Evolutionary conservation across 1,140 invertebrate genomes (phyloP).

Genomic region (Acyrthosiphon pisum): DNA sequence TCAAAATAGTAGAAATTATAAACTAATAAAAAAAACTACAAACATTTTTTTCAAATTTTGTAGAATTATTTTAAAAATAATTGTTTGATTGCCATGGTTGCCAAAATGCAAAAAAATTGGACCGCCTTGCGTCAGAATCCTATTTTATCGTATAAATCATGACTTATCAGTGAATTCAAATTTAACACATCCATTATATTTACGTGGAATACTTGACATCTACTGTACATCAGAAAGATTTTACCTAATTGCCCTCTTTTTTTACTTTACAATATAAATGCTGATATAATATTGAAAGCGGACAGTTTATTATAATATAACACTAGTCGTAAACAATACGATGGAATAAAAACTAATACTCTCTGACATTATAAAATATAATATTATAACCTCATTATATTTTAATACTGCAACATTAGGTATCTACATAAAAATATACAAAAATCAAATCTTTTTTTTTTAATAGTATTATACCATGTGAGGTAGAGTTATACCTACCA

Average conservation of each 20-base stretch:
- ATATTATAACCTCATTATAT: too few species aligned
- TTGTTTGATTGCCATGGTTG: not conserved
- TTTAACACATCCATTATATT: not conserved
- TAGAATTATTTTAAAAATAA: not conserved
- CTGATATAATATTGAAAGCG: too few species aligned
- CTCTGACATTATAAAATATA: not conserved
- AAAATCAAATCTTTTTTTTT: too few species aligned
- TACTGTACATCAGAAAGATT: not conserved
- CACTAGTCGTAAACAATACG: not conserved
- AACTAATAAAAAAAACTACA: not conserved
- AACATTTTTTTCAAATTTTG: not conserved
- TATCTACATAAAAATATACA: too few species aligned
- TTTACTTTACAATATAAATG: not conserved
- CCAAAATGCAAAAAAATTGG: not conserved
- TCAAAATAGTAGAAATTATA: too few species aligned
- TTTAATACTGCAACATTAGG: too few species aligned
- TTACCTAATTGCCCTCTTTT: not conserved
- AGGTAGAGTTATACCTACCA: too few species aligned
- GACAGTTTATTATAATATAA: not conserved
- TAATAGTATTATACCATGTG: too few species aligned
- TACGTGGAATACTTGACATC: not conserved
- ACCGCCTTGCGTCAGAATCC: not conserved
- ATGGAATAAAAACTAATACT: too few species aligned
- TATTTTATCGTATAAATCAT: not conserved
- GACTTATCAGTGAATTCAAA: not conserved